Evolutionary conservation across 1,140 invertebrate genomes (phyloP).

Genomic region (Aricia agestis): DNA sequence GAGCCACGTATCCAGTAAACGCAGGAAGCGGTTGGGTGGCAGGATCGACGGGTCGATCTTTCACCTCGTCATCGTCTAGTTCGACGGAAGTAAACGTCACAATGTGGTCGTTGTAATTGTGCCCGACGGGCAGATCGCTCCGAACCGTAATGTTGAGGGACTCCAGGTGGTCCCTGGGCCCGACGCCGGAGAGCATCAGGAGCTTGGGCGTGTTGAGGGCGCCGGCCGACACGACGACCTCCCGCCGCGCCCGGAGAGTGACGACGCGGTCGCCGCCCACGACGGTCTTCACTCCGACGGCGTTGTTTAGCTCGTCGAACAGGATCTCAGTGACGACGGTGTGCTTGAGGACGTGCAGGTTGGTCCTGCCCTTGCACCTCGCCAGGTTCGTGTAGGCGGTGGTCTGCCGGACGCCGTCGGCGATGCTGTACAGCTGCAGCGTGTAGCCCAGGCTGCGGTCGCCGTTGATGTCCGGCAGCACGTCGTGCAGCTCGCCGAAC

Average conservation of each 20-base stretch:
- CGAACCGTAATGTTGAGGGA: constrained; percentile 78
- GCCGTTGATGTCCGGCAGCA: constrained; percentile 36
- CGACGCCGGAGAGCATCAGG: constrained; percentile 82
- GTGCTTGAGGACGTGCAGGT: constrained; percentile 61
- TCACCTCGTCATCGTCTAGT: not conserved
- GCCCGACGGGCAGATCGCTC: constrained; percentile 82
- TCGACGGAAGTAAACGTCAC: not conserved
- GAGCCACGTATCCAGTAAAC: constrained; percentile 33
- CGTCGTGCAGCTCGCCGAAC: constrained; percentile 34
- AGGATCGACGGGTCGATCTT: not conserved
- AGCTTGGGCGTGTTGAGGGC: constrained; percentile 79
- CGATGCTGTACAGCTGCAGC: constrained; percentile 71
- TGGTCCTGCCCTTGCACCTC: constrained; percentile 69
- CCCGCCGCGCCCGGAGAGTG: constrained; percentile 59
- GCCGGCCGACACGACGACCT: constrained; percentile 82
- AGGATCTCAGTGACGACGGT: constrained; percentile 68
- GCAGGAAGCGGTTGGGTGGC: constrained; percentile 12
- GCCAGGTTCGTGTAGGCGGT: constrained; percentile 76
- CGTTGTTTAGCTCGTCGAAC: constrained; percentile 78
- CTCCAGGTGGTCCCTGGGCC: constrained; percentile 77
- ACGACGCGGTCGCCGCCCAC: constrained; percentile 69
- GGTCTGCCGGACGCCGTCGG: constrained; percentile 77
- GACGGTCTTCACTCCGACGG: constrained; percentile 60
- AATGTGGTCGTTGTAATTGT: constrained; percentile 84
- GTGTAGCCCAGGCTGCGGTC: constrained; percentile 35